Base-by-base conservation (phyloP, 2,888 invertebrate genomes). In the Gortyna flavago region DNA sequence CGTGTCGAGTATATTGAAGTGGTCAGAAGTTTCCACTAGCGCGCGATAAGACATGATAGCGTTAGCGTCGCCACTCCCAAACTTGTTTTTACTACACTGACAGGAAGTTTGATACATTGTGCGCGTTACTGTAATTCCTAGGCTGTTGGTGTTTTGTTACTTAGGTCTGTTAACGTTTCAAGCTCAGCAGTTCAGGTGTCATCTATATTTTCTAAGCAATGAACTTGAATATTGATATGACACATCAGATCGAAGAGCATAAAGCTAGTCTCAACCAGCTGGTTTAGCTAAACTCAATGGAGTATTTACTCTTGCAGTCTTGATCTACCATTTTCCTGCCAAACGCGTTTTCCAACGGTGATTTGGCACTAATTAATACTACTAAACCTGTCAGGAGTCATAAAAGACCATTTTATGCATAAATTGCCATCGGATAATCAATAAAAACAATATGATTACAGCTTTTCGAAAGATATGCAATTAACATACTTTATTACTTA, bases 1-100 rank as follows among this genome's bases (percentile, higher is more conserved):
- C 84, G 78, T 81, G 84, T 76, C 76, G 80, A 85, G 79, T 87
- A 78, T 85, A 84, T 87, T 90, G 78, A 79, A 92, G 90, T 91
- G 92, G 91, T 91, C 93, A 94, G 90, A 95, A 94, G 92, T 95
- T 95, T 95, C 95, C 95, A 94, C 87, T 77, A 93, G 91, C 91
- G 80, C 80, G 90, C 90, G 95, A 95, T 94, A 93, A 90, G 87
- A 75, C 81, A 73, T 81, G 89, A 92, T 92, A 91, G 77, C 79
- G 85, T 86, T 92, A 91, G 78, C 79, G 85, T 86, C 80, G 87
- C 88, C 91, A 83, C 90, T 90, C 92, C 91, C 89, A 89, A 91
- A 93, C 91, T 88, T 88, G 90, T 90, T 92, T 90, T 80, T 84
- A 87, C 81, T 86, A 77, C 78, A 84, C 79, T 83, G 80, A 84